Base-by-base conservation (phyloP, 2,797 vertebrate species). In the Clangula hyemalis region DNA sequence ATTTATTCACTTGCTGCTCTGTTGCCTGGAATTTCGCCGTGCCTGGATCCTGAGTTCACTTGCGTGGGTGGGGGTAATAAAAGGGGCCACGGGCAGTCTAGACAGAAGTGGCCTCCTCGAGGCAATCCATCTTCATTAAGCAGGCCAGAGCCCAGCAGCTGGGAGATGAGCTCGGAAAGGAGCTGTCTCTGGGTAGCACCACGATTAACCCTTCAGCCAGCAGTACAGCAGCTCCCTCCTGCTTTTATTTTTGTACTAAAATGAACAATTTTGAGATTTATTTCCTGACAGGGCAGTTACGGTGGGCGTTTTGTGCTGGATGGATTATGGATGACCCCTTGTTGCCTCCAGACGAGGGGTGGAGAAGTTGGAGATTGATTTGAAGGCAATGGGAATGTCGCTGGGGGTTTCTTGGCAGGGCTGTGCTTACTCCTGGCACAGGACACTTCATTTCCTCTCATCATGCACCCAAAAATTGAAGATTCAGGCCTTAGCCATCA, bases 111-210 rank as follows among this genome's bases (percentile, higher is more conserved):
- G 73, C 32, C 89, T 93, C 82, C 85, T 89, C 38, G 62, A 86
- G 73, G 38, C 69, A 80, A 89, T 93, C 82, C 16, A 49, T 91
- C 91, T 87, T 89, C 65, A n/a, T 95, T 91, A 86, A 76, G 54
- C 32, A 60, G 34, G 27, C 54, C 76, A 72, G 72, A 69, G 51
- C 68, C 28, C 62, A 45, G 68, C 62, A 65, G 73, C 74, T 66
- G 64, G 69, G 64, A 89, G 91, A 68, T 83, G 91, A 83, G 69
- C 41, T 75, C 4, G 78, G 28, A 30, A 53, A 76, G 73, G 85
- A 91, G 91, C 73, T 70, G 3, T 91, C 91, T 75, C 94, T 54
- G 91, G 60, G 64, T 68, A 83, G 91, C 60, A 91, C 94, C 65
- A 17, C 13, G 1, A 43, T 93, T 95, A 93, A 95, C 91, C 69